Evolutionary conservation across 2,113 vertebrate genomes (phyloP), one percentile per base, ranked within the genome.

Genomic region (Dasyurus viverrinus): DNA sequence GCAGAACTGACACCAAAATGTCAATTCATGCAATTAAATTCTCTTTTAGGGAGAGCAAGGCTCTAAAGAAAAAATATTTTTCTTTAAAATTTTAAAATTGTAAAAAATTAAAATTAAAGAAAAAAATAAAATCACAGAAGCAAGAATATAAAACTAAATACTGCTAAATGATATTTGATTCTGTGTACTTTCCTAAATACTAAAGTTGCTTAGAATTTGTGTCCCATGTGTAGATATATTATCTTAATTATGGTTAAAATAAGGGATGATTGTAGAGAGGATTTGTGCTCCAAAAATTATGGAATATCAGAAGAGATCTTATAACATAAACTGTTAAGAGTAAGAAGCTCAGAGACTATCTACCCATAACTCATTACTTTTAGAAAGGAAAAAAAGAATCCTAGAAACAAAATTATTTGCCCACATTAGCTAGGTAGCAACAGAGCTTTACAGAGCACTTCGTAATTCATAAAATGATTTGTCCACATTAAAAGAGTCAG

Each of bases 121-220:
- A n/a, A n/a, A n/a, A n/a, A n/a, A 94, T 26, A 93, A 94, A 95
- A 91, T 89, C 5, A 2, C 53, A n/a, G 90, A 91, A 91, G 26
- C 57, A 89, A 0, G 7, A 84, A 92, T 14, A n/a, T 50, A 48
- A 96, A 96, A 92, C 95, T 8, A 94, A 96, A 27, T 50, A 54
- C 2, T 94, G 30, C 93, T 94, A 94, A 94, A 54, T 55, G 96
- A 96, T 8, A 90, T 97, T 96, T 96, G 1, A 27, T 92, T 90
- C 97, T 96, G 30, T 93, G 93, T 93, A 60, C 95, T 90, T 96
- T 93, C 53, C 19, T 92, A 54, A 92, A 95, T 95, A 68, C 90
- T 89, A 5, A 95, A 55, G 91, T 91, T 96, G 26, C 22, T 76
- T 91, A 89, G 26, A 92, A 54, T 50, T 90, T 95, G 27, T 93